Base-by-base conservation (phyloP, 2,888 invertebrate species). In the Ophion ventricosus region DNA sequence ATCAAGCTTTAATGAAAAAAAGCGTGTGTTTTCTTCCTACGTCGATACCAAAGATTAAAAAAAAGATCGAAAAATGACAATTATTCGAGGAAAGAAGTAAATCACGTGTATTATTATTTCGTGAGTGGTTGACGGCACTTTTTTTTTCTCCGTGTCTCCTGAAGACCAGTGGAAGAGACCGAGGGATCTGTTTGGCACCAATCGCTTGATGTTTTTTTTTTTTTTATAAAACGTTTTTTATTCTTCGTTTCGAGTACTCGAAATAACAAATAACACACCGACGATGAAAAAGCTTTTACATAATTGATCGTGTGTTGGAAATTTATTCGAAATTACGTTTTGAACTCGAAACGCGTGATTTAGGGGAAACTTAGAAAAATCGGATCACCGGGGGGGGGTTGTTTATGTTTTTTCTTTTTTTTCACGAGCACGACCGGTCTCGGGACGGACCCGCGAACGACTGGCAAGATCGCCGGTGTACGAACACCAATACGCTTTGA, bases 391-490 rank as follows among this genome's bases (percentile, higher is more conserved):
- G 54, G 67, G n/a, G n/a, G n/a, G n/a, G n/a, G n/a, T n/a, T n/a
- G n/a, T n/a, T n/a, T n/a, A n/a, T n/a, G n/a, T n/a, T n/a, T n/a
- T n/a, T n/a, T n/a, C n/a, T n/a, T n/a, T n/a, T n/a, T n/a, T 54
- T 64, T 66, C 49, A 43, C 49, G 40, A 80, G 79, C 83, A 83
- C 90, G 87, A 90, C 91, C 90, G 90, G 82, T 84, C 88, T 88
- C 87, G 87, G 89, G 87, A 88, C 88, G 86, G 89, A 90, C 89
- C 89, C 91, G 90, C 91, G 90, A 90, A 88, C 89, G 89, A 91
- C 90, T 91, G 91, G 87, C 89, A 85, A 77, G 83, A 83, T 56
- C 72, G 80, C 80, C 84, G 79, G 64, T 82, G 70, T 69, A 83
- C 85, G 74, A 29, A 73, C 75, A 75, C 81, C 79, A 76, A 82